Conservation (phyloP, 2,113 vertebrate genomes). For the Phodopus roborovskii region DNA sequence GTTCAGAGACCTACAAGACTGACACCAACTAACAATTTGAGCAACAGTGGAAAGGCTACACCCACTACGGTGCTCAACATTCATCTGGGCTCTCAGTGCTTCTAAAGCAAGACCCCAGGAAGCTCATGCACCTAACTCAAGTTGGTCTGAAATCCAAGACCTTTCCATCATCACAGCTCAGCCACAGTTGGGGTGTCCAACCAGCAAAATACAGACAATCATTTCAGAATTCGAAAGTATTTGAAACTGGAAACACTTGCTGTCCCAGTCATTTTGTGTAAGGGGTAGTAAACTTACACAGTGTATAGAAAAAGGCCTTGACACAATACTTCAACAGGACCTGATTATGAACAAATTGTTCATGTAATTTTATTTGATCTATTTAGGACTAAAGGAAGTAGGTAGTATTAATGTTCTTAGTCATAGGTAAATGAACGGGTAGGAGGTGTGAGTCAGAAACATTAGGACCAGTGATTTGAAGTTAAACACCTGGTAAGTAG, state of each 20-base stretch:
- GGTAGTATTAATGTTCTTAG: not conserved
- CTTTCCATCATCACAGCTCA: not conserved
- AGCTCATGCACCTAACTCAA: not conserved
- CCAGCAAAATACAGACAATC: not conserved
- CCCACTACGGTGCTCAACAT: not conserved
- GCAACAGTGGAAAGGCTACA: no score
- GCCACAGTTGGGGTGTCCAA: not conserved
- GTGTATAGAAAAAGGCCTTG: not conserved
- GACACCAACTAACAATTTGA: no score
- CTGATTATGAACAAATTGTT: conserved; percentile 9
- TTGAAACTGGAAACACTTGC: not conserved
- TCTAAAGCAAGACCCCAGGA: not conserved
- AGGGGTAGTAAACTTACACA: not conserved
- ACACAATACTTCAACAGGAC: not conserved
- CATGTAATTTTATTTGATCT: not conserved
- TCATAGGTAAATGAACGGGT: not conserved
- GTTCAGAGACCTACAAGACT: no score
- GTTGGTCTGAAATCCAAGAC: not conserved
- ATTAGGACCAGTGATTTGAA: not conserved
- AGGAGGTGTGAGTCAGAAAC: not conserved
- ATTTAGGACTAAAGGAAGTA: not conserved
- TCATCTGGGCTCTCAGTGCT: not conserved
- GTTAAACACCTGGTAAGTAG: not conserved
- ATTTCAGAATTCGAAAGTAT: not conserved
- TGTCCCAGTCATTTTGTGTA: not conserved